phyloP scores from a whole-genome alignment of 2,888 invertebrate genomes.

The Anticlea derivata region DNA sequence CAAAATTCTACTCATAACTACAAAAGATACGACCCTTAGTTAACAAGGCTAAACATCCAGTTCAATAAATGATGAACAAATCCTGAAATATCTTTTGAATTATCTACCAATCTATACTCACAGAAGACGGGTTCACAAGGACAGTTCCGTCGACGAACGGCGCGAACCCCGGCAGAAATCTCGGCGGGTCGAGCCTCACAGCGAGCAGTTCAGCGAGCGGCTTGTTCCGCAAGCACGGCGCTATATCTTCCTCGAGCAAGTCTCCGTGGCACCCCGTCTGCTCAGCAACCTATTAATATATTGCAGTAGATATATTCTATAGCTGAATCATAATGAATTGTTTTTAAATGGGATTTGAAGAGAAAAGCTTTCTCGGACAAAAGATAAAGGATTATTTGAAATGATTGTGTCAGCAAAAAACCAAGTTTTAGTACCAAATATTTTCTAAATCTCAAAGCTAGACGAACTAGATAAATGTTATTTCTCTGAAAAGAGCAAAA shows the following conservation, averaged over 20 bases:
- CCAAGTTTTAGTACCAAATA: neutral
- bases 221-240: slow-evolving; percentile 92
- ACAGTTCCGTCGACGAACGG: slow-evolving; percentile 97
- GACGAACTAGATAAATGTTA: slow-evolving; percentile 3
- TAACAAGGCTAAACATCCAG: no score
- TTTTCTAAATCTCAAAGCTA: neutral
- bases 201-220: slow-evolving; percentile 89
- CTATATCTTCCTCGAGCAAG: slow-evolving; percentile 91
- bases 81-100: neutral
- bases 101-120: slow-evolving; percentile 52
- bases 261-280: slow-evolving; percentile 94
- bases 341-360: no score
- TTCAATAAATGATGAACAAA: no score
- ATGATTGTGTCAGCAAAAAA: neutral
- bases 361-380: no score
- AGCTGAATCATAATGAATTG: neutral
- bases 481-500: slow-evolving; percentile 17
- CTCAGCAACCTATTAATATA: slow-evolving; percentile 86
- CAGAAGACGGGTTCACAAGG: slow-evolving; percentile 86
- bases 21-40: no score
- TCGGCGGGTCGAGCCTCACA: slow-evolving; percentile 90
- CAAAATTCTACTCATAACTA: no score
- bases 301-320: slow-evolving; percentile 1
- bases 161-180: slow-evolving; percentile 95
- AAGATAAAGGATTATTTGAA: no score